Evolutionary conservation across 2,888 invertebrate species (phyloP), one percentile per base, ranked within the genome.

Genomic region (Choristoneura rosaceana): DNA sequence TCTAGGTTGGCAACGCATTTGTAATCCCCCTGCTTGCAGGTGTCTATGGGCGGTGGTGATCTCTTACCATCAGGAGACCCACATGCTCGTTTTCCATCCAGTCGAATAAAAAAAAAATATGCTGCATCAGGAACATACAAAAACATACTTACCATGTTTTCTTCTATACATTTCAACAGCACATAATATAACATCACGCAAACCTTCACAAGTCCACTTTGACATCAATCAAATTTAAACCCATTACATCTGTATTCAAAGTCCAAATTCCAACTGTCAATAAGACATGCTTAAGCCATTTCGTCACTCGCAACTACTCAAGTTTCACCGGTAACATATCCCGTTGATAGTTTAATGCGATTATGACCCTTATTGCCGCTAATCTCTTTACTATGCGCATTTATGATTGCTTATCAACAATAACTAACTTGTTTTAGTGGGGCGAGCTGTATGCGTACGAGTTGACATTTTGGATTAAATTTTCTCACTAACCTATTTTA

Each of bases 381-480:
- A 69, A 65, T 69, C 60, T 38, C 52, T 65, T 65, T 33, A 68
- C 45, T 61, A 52, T 64, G 69, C 17, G 52, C 70, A 73, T 73
- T 55, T 43, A 52, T 25, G 60, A 55, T 45, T 17, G 60, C 43
- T 60, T 34, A 70, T 73, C 70, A 63, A 45, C 64, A 70, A 69
- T 64, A 63, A 65, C 45, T 55, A 47, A 43, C 38, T 61, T 69
- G 52, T 43, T 68, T 14, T 62, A 45, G 43, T 25, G 25, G 0
- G 10, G 14, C 45, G 17, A 52, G 52, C 8, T 52, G 17, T 52
- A n/a, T 9, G 15, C 50, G 25, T 12, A 25, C 8, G 55, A 15
- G 47, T 43, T 43, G 43, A 12, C 43, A 43, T 43, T 12, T 43
- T 10, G 38, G 38, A 38, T 4, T 38, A 38, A 38, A 38, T 38